A percentile compares a stretch with the other conserved stretches of the same genome.
phyloP scores from a whole-genome alignment of 2,113 vertebrate species.

The Verasper variegatus region DNA sequence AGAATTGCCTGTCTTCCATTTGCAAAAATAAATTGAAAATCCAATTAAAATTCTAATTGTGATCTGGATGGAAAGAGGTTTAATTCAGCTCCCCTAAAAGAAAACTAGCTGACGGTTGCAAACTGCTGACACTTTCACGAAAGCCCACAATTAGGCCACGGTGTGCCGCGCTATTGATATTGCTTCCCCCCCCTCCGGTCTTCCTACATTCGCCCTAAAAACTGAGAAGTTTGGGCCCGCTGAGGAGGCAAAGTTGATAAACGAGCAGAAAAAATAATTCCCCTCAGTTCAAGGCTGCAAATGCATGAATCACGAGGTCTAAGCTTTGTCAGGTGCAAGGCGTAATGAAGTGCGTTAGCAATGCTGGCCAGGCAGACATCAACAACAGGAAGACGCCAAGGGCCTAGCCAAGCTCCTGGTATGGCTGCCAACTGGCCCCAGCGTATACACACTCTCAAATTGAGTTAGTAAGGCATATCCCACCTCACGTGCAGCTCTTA shows the following conservation, averaged over 20 bases:
- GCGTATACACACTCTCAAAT: slow-evolving; percentile 38
- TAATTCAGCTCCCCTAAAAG: background rate
- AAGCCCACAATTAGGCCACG: slow-evolving; percentile 46
- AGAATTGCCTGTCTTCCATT: background rate
- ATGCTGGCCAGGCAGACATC: slow-evolving; percentile 64
- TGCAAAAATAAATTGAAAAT: background rate
- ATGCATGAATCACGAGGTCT: slow-evolving; percentile 67
- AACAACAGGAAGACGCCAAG: slow-evolving; percentile 50
- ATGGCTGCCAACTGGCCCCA: slow-evolving; percentile 62
- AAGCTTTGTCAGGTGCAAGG: slow-evolving; percentile 51
- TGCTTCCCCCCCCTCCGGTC: slow-evolving; percentile 9
- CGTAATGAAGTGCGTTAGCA: slow-evolving; percentile 66
- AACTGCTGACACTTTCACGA: slow-evolving; percentile 58
- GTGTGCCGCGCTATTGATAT: slow-evolving; percentile 45
- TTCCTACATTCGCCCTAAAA: slow-evolving; percentile 23
- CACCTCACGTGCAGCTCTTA: slow-evolving; percentile 60
- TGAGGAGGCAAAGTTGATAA: slow-evolving; percentile 44
- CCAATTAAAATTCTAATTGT: background rate
- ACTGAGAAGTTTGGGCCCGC: slow-evolving; percentile 31
- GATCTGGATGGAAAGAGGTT: background rate
- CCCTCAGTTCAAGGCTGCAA: slow-evolving; percentile 30
- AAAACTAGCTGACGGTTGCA: background rate
- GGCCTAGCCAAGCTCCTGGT: slow-evolving; percentile 59
- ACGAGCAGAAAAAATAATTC: slow-evolving; percentile 52
- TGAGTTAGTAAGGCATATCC: slow-evolving; percentile 53